phyloP scores from a whole-genome alignment of 2,888 invertebrate species.

The Tillus elongatus region DNA sequence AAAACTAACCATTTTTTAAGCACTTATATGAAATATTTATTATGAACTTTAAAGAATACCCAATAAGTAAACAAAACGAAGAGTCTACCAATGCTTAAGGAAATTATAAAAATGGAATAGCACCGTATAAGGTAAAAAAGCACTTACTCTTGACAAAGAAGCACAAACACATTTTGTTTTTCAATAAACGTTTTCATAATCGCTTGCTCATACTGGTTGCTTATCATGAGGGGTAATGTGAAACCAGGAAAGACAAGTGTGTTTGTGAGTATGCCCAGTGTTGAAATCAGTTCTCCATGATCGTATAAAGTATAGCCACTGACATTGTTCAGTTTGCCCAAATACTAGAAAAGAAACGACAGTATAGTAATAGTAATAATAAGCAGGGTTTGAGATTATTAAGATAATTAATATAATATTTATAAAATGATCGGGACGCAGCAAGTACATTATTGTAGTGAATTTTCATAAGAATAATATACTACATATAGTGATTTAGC shows the following conservation, averaged over 20 bases:
- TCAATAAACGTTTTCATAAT: constrained; percentile 51
- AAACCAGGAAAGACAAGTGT: constrained; percentile 70
- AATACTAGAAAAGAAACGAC: constrained; percentile 34
- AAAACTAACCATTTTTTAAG: too few species aligned
- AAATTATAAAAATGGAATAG: too few species aligned
- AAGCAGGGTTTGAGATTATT: too few species aligned
- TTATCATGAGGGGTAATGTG: constrained; percentile 60
- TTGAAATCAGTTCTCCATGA: constrained; percentile 33
- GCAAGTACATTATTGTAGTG: too few species aligned
- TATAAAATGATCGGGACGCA: background rate
- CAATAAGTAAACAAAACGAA: too few species aligned
- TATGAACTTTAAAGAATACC: too few species aligned
- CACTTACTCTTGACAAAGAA: constrained; percentile 47
- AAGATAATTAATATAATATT: background rate
- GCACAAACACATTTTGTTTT: constrained; percentile 55
- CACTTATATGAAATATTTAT: too few species aligned
- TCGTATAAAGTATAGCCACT: constrained; percentile 40
- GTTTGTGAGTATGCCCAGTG: constrained; percentile 37
- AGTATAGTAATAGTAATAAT: constrained; percentile 6
- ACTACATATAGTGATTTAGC: too few species aligned
- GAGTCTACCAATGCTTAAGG: too few species aligned
- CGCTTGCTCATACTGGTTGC: constrained; percentile 45
- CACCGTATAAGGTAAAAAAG: too few species aligned
- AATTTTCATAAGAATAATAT: too few species aligned
- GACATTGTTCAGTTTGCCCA: constrained; percentile 36